Conservation (phyloP, 2,113 vertebrate genomes). For the Notiomystis cincta region DNA sequence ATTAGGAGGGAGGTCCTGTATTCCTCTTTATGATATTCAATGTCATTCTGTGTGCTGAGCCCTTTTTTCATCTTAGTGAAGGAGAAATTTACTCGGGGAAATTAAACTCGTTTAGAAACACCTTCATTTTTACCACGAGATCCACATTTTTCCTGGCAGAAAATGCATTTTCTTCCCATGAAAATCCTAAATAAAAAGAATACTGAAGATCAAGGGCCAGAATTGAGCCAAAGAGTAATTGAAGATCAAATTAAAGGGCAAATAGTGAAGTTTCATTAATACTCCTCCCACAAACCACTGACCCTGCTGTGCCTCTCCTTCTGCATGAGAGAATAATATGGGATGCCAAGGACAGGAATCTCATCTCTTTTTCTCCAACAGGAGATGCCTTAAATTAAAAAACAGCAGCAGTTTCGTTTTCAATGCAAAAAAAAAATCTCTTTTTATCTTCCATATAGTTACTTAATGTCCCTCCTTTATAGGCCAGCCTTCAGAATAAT, state of each 20-base stretch:
- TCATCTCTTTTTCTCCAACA: not conserved
- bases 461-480: constrained; percentile 1
- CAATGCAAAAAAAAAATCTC: not conserved
- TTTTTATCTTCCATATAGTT: not conserved
- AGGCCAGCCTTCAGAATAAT: constrained; percentile 2
- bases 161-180: not conserved
- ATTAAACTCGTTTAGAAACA: not conserved
- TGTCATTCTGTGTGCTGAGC: not conserved
- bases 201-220: not conserved
- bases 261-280: not conserved
- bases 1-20: not conserved
- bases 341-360: not conserved
- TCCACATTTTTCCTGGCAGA: not conserved
- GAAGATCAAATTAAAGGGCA: not conserved
- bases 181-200: not conserved
- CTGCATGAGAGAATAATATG: not conserved
- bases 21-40: not conserved
- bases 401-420: not conserved
- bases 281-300: not conserved
- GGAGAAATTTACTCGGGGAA: not conserved
- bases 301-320: not conserved
- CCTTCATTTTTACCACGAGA: not conserved
- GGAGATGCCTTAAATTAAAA: not conserved
- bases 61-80: not conserved
- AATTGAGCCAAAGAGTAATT: not conserved